Evolutionary conservation across 2,888 invertebrate genomes (phyloP), one percentile per base, ranked within the genome.

Genomic region (Hirtodrosophila alboralis): DNA sequence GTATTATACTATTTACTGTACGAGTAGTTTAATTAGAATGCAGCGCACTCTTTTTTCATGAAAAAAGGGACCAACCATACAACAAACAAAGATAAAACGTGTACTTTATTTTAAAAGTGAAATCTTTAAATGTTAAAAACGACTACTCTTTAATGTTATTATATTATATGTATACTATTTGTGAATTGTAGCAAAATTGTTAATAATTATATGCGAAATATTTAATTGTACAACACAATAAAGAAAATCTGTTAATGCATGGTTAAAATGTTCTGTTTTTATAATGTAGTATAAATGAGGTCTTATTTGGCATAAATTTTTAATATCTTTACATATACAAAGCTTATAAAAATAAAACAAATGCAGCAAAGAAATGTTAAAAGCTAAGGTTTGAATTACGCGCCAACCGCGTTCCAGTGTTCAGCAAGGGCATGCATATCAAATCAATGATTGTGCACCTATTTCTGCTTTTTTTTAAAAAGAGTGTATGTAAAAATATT

Each of bases 11-110:
- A 62, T 52, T 48, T 72, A 80, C 38, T 62, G 38, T 40, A 65
- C 47, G 44, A 70, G 75, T 71, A 71, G 51, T 72, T 63, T 57
- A 62, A 75, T 65, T 68, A 75, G 64, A 80, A 76, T 74, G 77
- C 80, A 84, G 68, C 57, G 60, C 85, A 85, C 85, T 84, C 79
- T 79, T 79, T 81, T 85, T 78, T 85, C 61, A 75, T 72, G 79
- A 84, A 85, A 80, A 80, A 84, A 75, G 80, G 80, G 80, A 80
- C 80, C 80, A 80, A 80, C 65, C 47, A 61, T 47, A 75, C 54
- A 48, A 74, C 56, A 53, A 61, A 66, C 38, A 60, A 70, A 66
- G 53, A 75, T 51, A 71, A 77, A 67, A 48, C 57, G 56, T 78
- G 71, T 79, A 79, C 79, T 85, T 85, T 79, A 79, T 79, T 78